A percentile compares a stretch with the other conserved stretches of the same genome.
phyloP scores from a whole-genome alignment of 2,888 invertebrate genomes.

The Marasmarcha lunaedactyla region DNA sequence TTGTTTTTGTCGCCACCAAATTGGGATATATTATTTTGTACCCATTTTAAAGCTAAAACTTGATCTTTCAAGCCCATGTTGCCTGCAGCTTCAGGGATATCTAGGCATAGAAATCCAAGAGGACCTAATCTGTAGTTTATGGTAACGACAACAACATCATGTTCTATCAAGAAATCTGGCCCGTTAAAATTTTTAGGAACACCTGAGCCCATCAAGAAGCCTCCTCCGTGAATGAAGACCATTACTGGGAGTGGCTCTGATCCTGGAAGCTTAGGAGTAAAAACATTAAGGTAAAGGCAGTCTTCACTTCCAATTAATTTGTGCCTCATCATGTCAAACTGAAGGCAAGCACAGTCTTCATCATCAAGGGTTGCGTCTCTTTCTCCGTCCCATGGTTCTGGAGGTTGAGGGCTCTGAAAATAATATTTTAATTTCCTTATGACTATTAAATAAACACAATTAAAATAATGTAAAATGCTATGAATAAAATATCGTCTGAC shows the following conservation, averaged over 20 bases:
- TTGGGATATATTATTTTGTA: slow-evolving; percentile 31
- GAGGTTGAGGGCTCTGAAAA: slow-evolving; percentile 39
- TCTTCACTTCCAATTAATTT: slow-evolving; percentile 33
- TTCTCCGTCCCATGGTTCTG: slow-evolving; percentile 44
- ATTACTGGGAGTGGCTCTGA: slow-evolving; percentile 29
- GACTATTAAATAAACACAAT: too few species aligned
- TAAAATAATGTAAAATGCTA: too few species aligned
- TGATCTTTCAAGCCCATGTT: slow-evolving; percentile 50
- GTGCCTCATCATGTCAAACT: slow-evolving; percentile 20
- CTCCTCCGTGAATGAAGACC: slow-evolving; percentile 46
- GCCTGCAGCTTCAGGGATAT: slow-evolving; percentile 33
- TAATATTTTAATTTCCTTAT: slow-evolving; percentile 4
- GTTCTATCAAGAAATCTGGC: slow-evolving; percentile 39
- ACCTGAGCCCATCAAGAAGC: slow-evolving; percentile 36
- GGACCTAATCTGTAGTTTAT: background rate
- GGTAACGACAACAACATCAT: slow-evolving; percentile 18
- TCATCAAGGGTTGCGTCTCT: slow-evolving; percentile 55
- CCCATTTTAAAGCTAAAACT: slow-evolving; percentile 37
- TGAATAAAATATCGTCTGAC: too few species aligned
- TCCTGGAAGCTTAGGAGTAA: slow-evolving; percentile 29
- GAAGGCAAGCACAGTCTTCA: slow-evolving; percentile 22
- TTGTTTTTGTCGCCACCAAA: slow-evolving; percentile 37
- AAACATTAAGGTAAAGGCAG: slow-evolving; percentile 44
- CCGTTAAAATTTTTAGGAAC: slow-evolving; percentile 28
- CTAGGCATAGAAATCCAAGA: slow-evolving; percentile 41